Percentiles rank a stretch among this genome's conserved stretches.
Evolutionary conservation across 2,113 vertebrate species (phyloP).

Genomic region (Brienomyrus brachyistius): DNA sequence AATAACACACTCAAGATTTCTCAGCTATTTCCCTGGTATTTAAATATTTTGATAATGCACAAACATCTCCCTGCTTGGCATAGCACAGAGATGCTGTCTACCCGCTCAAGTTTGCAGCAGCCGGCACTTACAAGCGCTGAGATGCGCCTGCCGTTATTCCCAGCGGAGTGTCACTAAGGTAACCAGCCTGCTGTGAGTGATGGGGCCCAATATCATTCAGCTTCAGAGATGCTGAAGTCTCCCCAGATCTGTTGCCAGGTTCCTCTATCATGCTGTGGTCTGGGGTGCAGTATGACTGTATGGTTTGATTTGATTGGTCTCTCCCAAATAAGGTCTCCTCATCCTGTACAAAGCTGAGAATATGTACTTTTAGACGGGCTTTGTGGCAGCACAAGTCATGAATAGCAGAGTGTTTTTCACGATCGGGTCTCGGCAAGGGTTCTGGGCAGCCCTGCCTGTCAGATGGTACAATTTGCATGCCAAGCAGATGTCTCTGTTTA

Average conservation of each 20-base stretch:
- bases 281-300: background rate
- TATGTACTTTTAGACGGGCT: background rate
- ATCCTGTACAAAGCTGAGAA: background rate
- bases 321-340: background rate
- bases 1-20: background rate
- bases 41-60: background rate
- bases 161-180: background rate
- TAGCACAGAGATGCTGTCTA: background rate
- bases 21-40: background rate
- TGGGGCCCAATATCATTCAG: background rate
- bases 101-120: background rate
- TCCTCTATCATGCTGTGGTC: background rate
- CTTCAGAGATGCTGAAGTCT: background rate
- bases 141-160: background rate
- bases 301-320: background rate
- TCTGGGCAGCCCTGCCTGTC: background rate
- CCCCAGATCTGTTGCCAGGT: background rate
- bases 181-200: background rate
- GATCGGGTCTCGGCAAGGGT: background rate
- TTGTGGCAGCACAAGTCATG: background rate
- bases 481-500: slow-evolving; percentile 4
- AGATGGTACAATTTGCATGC: background rate
- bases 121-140: background rate
- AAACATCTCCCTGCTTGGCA: background rate
- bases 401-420: background rate